Percentiles rank a stretch among this genome's conserved stretches.
phyloP scores from a whole-genome alignment of 2,888 invertebrate genomes.

The Eucriotettix oculatus region DNA sequence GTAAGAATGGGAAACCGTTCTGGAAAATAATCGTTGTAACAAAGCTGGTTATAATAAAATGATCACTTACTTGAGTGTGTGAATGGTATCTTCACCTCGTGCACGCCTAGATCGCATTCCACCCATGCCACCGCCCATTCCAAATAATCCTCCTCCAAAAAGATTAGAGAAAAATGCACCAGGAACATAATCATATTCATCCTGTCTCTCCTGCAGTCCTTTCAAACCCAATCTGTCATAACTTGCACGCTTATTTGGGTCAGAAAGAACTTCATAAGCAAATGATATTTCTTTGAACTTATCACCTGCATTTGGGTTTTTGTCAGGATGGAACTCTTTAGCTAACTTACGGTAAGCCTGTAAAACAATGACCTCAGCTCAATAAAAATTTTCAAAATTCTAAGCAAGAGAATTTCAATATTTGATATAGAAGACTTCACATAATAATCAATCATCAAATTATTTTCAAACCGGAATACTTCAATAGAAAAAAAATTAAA shows the following conservation, averaged over 20 bases:
- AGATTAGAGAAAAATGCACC: conserved; percentile 54
- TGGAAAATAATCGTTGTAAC: neutral
- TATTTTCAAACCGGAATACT: too few species aligned
- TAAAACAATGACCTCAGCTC: neutral
- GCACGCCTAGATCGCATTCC: conserved; percentile 30
- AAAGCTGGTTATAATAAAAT: neutral
- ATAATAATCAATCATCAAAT: too few species aligned
- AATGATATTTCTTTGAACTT: conserved; percentile 92
- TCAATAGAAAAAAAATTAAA: too few species aligned
- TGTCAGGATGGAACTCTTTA: conserved; percentile 85
- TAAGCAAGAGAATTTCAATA: too few species aligned
- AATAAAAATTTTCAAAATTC: too few species aligned
- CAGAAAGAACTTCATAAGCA: conserved; percentile 84
- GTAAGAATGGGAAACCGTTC: too few species aligned
- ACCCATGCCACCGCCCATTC: conserved; percentile 25
- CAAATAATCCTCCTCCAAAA: conserved; percentile 48
- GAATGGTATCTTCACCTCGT: conserved; percentile 67
- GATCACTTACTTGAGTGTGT: conserved; percentile 47
- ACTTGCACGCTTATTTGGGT: conserved; percentile 66
- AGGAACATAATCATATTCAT: conserved; percentile 33
- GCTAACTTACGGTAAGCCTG: conserved; percentile 84
- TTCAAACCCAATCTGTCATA: conserved; percentile 81
- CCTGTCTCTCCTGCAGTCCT: conserved; percentile 67
- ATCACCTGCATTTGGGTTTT: conserved; percentile 77
- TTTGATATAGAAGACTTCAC: too few species aligned